phyloP scores from a whole-genome alignment of 2,797 vertebrate genomes.

The Onychomys arenicola region DNA sequence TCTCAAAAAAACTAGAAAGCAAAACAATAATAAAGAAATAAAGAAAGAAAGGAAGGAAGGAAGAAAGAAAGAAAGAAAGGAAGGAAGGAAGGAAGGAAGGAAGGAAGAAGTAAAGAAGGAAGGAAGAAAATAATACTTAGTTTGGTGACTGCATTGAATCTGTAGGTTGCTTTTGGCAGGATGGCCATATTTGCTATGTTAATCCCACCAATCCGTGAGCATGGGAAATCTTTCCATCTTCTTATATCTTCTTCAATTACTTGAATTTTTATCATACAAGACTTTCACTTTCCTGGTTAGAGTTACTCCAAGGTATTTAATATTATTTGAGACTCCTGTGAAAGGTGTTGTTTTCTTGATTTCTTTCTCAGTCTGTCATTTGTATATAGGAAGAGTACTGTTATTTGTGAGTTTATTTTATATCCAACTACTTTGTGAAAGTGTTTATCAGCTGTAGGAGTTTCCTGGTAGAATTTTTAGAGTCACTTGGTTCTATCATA shows the following conservation, averaged over 20 bases:
- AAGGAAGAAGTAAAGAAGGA: too few relatives aligned
- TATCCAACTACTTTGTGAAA: background rate
- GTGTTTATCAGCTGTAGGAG: background rate
- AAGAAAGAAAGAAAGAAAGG: too few relatives aligned
- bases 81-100: too few relatives aligned
- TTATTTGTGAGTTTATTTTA: background rate
- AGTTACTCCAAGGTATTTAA: background rate
- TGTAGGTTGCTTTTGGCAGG: background rate
- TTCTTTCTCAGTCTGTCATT: background rate
- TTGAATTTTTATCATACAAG: background rate
- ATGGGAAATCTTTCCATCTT: background rate
- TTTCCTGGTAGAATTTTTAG: background rate
- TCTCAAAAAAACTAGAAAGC: too few relatives aligned
- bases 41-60: too few relatives aligned
- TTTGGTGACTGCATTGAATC: background rate
- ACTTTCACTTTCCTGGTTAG: background rate
- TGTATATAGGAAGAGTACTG: background rate
- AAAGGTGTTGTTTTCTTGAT: background rate
- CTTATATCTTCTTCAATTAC: background rate
- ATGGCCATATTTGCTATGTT: background rate
- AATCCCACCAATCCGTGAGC: background rate
- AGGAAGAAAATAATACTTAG: too few relatives aligned
- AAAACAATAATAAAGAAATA: background rate
- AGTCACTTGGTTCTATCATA: background rate
- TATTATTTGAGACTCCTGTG: background rate